Conservation (phyloP, 2,888 invertebrate genomes). For the Agrotis ipsilon region DNA sequence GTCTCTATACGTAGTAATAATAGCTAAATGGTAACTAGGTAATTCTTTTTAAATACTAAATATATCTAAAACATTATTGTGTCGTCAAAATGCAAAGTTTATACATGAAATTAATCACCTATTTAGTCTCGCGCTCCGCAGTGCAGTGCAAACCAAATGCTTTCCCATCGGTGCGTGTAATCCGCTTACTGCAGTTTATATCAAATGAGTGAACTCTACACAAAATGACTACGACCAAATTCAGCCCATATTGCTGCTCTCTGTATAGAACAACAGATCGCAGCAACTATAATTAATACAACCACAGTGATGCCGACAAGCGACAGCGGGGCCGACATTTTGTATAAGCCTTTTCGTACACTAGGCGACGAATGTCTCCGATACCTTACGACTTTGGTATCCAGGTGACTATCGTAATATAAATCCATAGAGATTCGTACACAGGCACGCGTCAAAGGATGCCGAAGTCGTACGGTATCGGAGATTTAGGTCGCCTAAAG, state of each 20-base stretch:
- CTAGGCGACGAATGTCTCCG: too few species aligned
- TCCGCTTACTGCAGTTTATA: conserved; percentile 60
- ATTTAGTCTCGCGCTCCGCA: conserved; percentile 19
- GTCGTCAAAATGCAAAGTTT: conserved; percentile 2
- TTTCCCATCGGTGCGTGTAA: conserved; percentile 36
- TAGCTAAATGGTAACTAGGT: too few species aligned
- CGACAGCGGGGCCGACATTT: too few species aligned
- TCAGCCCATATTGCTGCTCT: conserved; percentile 2
- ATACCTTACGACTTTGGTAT: too few species aligned
- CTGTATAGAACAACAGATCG: not conserved
- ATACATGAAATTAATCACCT: conserved; percentile 44
- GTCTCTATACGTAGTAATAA: too few species aligned
- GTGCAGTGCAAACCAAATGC: conserved; percentile 25
- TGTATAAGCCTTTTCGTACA: too few species aligned
- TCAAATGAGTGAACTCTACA: conserved; percentile 49
- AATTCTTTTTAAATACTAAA: not conserved
- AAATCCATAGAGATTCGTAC: too few species aligned
- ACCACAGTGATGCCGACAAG: too few species aligned
- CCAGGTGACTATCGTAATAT: too few species aligned
- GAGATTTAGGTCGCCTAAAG: too few species aligned
- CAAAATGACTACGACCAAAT: conserved; percentile 36
- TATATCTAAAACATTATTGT: conserved; percentile 7
- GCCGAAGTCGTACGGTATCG: too few species aligned
- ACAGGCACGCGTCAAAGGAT: too few species aligned
- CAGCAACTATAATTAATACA: not conserved